A percentile compares a stretch with the other conserved stretches of the same genome.
These are phyloP conservation scores for Synanthedon vespiformis DNA, from an alignment of 2,888 invertebrate species.

Conservation along the genomic window DNA sequence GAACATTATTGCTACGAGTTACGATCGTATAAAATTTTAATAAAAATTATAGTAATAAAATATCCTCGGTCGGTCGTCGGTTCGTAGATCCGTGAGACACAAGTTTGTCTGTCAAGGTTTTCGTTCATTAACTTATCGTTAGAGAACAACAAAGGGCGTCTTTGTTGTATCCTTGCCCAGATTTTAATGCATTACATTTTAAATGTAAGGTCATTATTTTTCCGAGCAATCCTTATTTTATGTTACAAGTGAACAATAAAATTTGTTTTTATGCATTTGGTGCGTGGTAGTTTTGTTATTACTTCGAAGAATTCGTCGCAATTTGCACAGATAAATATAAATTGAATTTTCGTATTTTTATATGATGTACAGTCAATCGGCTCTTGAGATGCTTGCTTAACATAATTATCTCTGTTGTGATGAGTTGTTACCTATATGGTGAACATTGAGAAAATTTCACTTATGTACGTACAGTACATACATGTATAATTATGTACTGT, in stretches of 20 bases:
- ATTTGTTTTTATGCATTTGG: no score
- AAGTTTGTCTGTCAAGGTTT: conserved; percentile 11
- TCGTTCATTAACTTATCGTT: conserved; percentile 8
- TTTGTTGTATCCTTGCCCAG: background rate
- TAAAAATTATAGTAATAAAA: conserved; percentile 4
- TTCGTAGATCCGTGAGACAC: conserved; percentile 8
- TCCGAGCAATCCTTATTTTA: background rate
- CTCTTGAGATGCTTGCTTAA: no score
- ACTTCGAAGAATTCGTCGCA: background rate
- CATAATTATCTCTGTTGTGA: no score
- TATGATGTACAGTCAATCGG: no score
- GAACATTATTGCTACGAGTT: no score
- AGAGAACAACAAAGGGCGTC: background rate
- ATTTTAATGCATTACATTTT: background rate
- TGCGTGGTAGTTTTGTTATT: background rate
- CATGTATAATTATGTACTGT: no score
- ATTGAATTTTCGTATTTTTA: no score
- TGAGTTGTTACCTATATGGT: no score
- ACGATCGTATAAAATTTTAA: no score
- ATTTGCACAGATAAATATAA: background rate
- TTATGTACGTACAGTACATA: no score
- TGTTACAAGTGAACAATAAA: background rate
- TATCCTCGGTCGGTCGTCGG: conserved; percentile 6
- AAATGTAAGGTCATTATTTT: background rate
- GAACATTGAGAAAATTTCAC: no score